Conservation (phyloP, 1,140 invertebrate genomes). For the Leptonema lineaticorne region DNA sequence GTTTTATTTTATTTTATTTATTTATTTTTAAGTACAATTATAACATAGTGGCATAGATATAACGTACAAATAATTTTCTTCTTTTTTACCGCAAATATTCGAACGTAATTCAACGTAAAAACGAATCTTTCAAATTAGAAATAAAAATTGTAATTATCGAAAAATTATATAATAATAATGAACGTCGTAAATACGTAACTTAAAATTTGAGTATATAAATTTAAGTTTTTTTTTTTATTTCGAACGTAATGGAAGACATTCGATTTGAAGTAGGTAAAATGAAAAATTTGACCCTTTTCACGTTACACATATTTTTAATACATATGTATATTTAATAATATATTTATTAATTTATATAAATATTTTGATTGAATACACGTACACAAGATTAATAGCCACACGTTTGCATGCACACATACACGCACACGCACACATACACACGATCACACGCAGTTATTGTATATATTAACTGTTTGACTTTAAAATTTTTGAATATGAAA, state of each 20-base stretch:
- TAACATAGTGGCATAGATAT: slow-evolving; percentile 9
- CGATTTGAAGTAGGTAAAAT: slow-evolving; percentile 34
- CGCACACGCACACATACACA: neutral
- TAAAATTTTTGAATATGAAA: too few relatives aligned
- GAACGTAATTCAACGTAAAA: too few relatives aligned
- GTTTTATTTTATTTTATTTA: too few relatives aligned
- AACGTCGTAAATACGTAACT: neutral
- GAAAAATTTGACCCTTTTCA: slow-evolving; percentile 29
- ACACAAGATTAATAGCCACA: too few relatives aligned
- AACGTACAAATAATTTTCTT: slow-evolving; percentile 8
- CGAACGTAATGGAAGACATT: slow-evolving; percentile 35
- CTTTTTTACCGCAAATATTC: too few relatives aligned
- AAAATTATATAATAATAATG: slow-evolving; percentile 1
- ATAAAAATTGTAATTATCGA: neutral
- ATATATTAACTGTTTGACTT: too few relatives aligned
- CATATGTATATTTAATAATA: neutral
- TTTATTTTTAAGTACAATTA: slow-evolving; percentile 8
- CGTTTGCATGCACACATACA: too few relatives aligned
- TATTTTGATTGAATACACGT: slow-evolving; percentile 5
- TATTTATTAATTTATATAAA: slow-evolving; percentile 5
- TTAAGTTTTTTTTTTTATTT: slow-evolving; percentile 23
- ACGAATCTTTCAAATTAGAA: slow-evolving; percentile 3
- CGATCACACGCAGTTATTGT: too few relatives aligned
- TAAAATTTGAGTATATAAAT: neutral
- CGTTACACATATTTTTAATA: slow-evolving; percentile 11